Conservation (phyloP, 2,888 invertebrate species). For the Philaethria dido region DNA sequence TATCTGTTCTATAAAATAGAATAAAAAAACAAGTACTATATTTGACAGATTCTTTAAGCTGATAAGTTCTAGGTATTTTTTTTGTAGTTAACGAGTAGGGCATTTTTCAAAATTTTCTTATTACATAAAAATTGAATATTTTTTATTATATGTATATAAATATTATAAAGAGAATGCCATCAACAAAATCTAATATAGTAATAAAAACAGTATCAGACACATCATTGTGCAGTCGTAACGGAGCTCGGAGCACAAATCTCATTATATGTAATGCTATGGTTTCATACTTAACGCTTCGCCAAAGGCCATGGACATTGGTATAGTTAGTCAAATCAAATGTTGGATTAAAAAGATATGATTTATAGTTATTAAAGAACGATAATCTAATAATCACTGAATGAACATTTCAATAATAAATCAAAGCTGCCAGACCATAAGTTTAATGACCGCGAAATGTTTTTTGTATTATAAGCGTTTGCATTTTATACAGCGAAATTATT, state of each 20-base stretch:
- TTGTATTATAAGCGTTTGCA: too few species aligned
- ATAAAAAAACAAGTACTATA: too few species aligned
- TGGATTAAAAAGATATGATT: neutral
- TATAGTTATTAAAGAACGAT: neutral
- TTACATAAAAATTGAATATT: too few species aligned
- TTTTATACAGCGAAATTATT: too few species aligned
- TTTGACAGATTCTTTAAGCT: too few species aligned
- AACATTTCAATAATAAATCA: neutral
- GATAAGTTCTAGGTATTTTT: too few species aligned
- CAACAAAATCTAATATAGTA: neutral
- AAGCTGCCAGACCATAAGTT: neutral
- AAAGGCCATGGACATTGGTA: conserved; percentile 21
- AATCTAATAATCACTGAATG: too few species aligned
- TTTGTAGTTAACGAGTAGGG: too few species aligned
- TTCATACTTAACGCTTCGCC: conserved; percentile 29
- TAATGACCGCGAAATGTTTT: neutral
- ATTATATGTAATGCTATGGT: conserved; percentile 41
- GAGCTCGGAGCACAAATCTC: conserved; percentile 32
- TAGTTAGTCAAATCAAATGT: conserved; percentile 3
- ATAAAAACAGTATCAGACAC: conserved; percentile 18
- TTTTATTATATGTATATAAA: neutral
- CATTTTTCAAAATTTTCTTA: too few species aligned
- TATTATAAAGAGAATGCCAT: neutral
- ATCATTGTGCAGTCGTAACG: neutral
- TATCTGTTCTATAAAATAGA: too few species aligned